Base-by-base conservation (phyloP, 1,140 invertebrate species). In the Drosophila rufa region DNA sequence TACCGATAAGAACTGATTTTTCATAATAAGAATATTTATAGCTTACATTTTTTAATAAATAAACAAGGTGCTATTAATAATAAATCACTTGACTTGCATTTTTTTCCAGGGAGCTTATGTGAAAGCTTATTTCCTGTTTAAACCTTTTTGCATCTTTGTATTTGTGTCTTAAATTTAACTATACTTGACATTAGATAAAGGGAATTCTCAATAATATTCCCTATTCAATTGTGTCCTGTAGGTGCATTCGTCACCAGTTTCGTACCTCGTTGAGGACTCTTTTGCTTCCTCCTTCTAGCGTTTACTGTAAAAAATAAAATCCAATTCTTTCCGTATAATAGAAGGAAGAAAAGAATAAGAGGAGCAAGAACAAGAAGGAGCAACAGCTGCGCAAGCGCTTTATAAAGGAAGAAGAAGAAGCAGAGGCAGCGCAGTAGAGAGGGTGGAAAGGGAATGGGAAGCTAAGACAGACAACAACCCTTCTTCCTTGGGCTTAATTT, bases 361-460 rank as follows among this genome's bases (percentile, higher is more conserved):
- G 22, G 11, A 56, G 43, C n/a, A 65, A 57, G 46, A 64, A 69
- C 65, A 71, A 55, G 61, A 69, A 48, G 62, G 50, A 58, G 76
- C 83, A 86, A 86, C 82, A 86, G 82, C 82, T 86, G 82, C 82
- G 42, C 75, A 60, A 79, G 83, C 73, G 75, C 75, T 73, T 79
- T 79, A 2, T 6, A 11, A 47, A 40, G 56, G 46, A 59, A 47
- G 38, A 65, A 40, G 61, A 66, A 50, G 68, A 51, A 60, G 27
- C 27, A 30, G 58, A 40, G 45, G 67, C 61, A 57, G 64, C 62
- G 2, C 9, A 55, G 4, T 58, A 61, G 57, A 58, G 48, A 62
- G 36, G 43, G 45, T 46, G 48, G 25, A 22, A 43, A 38, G 57
- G 66, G 43, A 55, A 30, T 12, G 57, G 22, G 70, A 62, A 57